Base-by-base conservation (phyloP, 2,888 invertebrate species). In the Nezara viridula region DNA sequence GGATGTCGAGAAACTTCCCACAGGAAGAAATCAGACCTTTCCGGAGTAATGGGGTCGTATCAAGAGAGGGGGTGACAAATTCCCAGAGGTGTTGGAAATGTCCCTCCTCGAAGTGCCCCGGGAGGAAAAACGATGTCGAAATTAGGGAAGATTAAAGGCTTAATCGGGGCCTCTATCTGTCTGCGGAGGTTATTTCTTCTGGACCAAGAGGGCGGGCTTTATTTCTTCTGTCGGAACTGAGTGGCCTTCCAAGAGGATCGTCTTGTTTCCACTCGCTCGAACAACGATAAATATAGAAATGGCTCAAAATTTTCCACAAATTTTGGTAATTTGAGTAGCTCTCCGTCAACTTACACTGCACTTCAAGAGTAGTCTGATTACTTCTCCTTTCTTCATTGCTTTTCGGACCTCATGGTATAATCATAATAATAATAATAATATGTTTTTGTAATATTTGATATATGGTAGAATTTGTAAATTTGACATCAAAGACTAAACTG, bases 61-160 rank as follows among this genome's bases (percentile, higher is more conserved):
- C 66, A 32, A 73, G 66, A 37, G 66, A 7, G 37, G 16, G 19
- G 21, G 66, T 73, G 66, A 73, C 66, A 73, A 73, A 73, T 73
- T 73, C 66, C 32, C 66, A 5, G n/a, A 73, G 66, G 66, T 73
- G 66, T 37, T 37, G 66, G 37, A 73, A 73, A 73, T 73, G 66
- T 27, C 66, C 66, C 66, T 37, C 37, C 19, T 32, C 16, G 27
- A 73, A 73, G 66, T 37, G 37, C 19, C 37, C 66, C 21, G 32
- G 32, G 66, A 73, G 66, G 66, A 73, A 73, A 73, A 73, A 73
- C 66, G 66, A 73, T 73, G 66, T 73, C 32, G 66, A 73, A 73
- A 73, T 73, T 73, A 73, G 66, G 66, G 21, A 73, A 73, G 66
- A 73, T 73, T 73, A 73, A 73, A 73, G 66, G 66, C 66, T 73